Conservation (phyloP, 2,888 invertebrate genomes). For the Bruchidius siliquastri region DNA sequence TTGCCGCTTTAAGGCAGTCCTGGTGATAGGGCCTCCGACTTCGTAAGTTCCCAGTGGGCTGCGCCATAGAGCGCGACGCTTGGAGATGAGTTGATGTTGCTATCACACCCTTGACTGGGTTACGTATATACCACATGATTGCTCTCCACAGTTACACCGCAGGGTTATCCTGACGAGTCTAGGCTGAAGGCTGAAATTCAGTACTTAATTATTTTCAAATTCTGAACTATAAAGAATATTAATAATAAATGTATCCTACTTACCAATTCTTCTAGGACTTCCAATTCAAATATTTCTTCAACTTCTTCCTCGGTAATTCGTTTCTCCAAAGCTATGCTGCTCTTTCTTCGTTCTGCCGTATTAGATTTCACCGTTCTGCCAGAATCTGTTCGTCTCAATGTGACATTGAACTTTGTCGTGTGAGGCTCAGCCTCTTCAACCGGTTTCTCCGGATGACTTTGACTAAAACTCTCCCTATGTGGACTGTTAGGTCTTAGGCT, state of each 20-base stretch:
- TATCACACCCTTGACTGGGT: too few relatives aligned
- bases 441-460: neutral
- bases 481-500: conserved; percentile 25
- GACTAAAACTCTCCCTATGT: conserved; percentile 21
- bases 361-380: conserved; percentile 47
- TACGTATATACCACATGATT: too few relatives aligned
- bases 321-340: conserved; percentile 48
- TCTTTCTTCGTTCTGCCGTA: conserved; percentile 48
- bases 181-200: too few relatives aligned
- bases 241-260: conserved; percentile 35
- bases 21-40: too few relatives aligned
- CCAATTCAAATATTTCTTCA: conserved; percentile 69
- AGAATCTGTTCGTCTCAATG: conserved; percentile 56
- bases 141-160: too few relatives aligned
- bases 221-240: too few relatives aligned
- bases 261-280: conserved; percentile 67
- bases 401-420: conserved; percentile 63
- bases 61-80: too few relatives aligned
- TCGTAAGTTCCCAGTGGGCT: too few relatives aligned
- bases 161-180: too few relatives aligned
- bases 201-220: too few relatives aligned
- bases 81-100: too few relatives aligned
- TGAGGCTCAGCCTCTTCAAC: conserved; percentile 34
- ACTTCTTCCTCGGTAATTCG: conserved; percentile 53
- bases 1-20: too few relatives aligned